Evolutionary conservation across 2,113 vertebrate species (phyloP).

Genomic region (Toxostoma redivivum): DNA sequence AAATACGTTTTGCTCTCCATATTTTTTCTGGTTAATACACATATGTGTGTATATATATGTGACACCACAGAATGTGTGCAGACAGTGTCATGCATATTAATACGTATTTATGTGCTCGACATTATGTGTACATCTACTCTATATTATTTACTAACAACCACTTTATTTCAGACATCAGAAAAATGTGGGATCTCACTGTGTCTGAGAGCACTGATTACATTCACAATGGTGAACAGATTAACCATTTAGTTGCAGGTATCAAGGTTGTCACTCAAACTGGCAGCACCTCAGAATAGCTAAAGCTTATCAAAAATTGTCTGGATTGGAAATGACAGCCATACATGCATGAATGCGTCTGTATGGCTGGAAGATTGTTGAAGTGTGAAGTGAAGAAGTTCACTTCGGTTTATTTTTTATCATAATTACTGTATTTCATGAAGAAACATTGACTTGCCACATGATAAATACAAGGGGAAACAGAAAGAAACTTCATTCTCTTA

Average conservation of each 20-base stretch:
- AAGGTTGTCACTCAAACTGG: conserved; percentile 64
- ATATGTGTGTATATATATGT: not conserved
- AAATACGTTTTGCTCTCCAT: not conserved
- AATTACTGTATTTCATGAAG: conserved; percentile 59
- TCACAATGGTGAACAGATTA: conserved; percentile 61
- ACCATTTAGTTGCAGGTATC: conserved; percentile 63
- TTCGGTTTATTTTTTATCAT: conserved; percentile 53
- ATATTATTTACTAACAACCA: not conserved
- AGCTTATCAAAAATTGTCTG: conserved; percentile 61
- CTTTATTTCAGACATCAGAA: conserved; percentile 29
- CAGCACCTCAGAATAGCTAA: conserved; percentile 59
- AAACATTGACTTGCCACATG: conserved; percentile 11
- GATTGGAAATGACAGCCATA: conserved; percentile 65
- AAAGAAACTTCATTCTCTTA: conserved; percentile 40
- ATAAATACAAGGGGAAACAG: conserved; percentile 28
- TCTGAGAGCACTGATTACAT: conserved; percentile 16
- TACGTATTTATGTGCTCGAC: not conserved
- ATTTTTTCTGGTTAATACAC: not conserved
- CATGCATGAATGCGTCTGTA: conserved; percentile 62
- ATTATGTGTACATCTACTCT: not conserved
- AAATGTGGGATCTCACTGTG: conserved; percentile 1
- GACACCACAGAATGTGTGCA: not conserved
- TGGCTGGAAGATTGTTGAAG: conserved; percentile 51
- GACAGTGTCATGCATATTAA: not conserved
- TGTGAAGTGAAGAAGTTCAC: conserved; percentile 63